These are phyloP conservation scores for Melikaiella ostensackeni DNA, from an alignment of 2,888 invertebrate genomes.

Conservation along the genomic window DNA sequence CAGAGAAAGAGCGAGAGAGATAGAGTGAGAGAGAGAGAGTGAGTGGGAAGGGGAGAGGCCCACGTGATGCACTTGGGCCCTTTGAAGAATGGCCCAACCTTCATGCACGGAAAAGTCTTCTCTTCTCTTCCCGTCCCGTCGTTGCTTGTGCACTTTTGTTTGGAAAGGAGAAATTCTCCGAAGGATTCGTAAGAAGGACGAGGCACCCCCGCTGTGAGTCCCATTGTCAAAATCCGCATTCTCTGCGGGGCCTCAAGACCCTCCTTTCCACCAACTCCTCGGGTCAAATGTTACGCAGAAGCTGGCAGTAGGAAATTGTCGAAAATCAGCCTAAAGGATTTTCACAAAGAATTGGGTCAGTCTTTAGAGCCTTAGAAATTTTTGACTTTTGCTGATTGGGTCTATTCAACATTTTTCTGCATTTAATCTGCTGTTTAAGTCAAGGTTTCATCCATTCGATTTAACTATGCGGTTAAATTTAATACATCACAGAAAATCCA, in stretches of 20 bases:
- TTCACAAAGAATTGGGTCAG: conserved; percentile 38
- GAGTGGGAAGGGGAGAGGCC: conserved; percentile 31
- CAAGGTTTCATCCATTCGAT: not conserved
- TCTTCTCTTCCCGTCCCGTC: conserved; percentile 48
- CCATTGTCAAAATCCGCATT: conserved; percentile 65
- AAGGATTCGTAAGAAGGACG: conserved; percentile 68
- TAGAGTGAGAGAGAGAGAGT: not conserved
- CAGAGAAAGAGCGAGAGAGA: not conserved
- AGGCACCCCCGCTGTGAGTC: conserved; percentile 46
- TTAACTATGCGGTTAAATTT: not conserved
- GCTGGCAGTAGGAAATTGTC: conserved; percentile 33
- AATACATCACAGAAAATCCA: too few relatives aligned
- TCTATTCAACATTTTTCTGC: not conserved
- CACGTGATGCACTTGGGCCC: conserved; percentile 45
- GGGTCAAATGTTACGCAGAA: conserved; percentile 24
- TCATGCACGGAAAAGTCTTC: conserved; percentile 43
- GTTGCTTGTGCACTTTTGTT: conserved; percentile 45
- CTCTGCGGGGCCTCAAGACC: conserved; percentile 53
- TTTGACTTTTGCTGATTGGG: conserved; percentile 30
- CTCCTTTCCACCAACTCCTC: conserved; percentile 14
- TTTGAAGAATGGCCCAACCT: conserved; percentile 46
- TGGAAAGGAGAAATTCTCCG: conserved; percentile 68
- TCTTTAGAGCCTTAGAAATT: conserved; percentile 33
- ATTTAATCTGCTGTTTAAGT: not conserved
- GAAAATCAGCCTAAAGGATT: conserved; percentile 41